Evolutionary conservation across 2,113 vertebrate genomes (phyloP).

Genomic region (Smithornis capensis): DNA sequence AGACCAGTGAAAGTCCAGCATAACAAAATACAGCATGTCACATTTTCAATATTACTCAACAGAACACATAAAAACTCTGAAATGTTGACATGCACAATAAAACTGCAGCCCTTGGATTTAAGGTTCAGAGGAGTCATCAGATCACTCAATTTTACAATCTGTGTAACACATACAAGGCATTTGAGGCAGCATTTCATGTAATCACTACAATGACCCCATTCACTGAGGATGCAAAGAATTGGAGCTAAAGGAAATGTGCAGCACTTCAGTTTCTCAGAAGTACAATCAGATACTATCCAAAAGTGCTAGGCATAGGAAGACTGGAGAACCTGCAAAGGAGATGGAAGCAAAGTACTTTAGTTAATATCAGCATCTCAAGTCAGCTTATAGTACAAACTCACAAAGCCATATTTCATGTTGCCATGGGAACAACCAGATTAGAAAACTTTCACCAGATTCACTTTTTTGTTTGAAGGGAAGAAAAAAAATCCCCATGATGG

Average conservation of each 20-base stretch:
- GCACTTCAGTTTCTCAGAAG: background rate
- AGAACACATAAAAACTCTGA: background rate
- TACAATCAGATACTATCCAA: background rate
- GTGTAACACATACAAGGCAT: background rate
- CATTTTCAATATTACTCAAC: background rate
- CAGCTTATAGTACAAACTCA: background rate
- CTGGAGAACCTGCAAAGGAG: background rate
- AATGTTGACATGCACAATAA: background rate
- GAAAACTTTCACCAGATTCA: constrained; percentile 3
- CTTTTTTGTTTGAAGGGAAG: background rate
- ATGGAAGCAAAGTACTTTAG: background rate
- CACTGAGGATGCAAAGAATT: background rate
- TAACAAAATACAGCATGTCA: background rate
- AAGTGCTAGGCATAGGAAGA: background rate
- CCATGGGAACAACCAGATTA: background rate
- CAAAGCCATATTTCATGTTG: background rate
- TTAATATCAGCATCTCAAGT: background rate
- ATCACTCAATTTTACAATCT: background rate
- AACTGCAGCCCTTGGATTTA: background rate
- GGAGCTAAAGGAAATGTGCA: background rate
- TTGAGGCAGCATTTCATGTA: background rate
- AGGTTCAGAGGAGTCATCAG: background rate
- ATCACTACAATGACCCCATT: background rate
- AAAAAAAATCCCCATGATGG: background rate
- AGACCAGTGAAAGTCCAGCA: constrained; percentile 5